Evolutionary conservation across 1,140 invertebrate genomes (phyloP).

Genomic region (Ridgeia piscesae): DNA sequence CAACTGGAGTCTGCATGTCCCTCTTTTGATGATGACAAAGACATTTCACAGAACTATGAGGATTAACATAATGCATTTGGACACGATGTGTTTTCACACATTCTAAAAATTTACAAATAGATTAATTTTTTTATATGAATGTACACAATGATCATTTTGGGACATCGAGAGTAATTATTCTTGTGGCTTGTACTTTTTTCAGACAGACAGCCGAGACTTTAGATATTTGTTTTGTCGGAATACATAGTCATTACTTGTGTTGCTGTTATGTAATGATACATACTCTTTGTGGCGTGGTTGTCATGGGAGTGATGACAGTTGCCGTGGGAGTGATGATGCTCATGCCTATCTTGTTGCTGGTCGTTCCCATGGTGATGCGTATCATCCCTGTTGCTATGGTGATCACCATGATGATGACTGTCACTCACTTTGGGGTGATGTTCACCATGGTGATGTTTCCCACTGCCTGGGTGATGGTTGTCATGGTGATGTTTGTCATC

Average conservation of each 20-base stretch:
- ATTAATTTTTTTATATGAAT: no score
- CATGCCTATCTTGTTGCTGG: conserved; percentile 24
- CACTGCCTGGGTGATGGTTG: conserved; percentile 11
- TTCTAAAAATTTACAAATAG: no score
- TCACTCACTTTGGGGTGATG: conserved; percentile 21
- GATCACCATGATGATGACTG: conserved; percentile 20
- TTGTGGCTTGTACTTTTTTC: no score
- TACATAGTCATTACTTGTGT: no score
- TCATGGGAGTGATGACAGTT: conserved; percentile 16
- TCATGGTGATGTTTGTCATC: conserved; percentile 1
- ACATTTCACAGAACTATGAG: background rate
- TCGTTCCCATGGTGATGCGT: conserved; percentile 20
- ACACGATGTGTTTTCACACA: no score
- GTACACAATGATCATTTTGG: no score
- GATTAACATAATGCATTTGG: no score
- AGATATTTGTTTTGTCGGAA: no score
- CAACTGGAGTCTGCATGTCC: background rate
- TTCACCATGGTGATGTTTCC: conserved; percentile 27
- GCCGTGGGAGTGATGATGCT: conserved; percentile 26
- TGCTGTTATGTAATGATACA: background rate
- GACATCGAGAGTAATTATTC: no score
- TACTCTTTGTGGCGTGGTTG: background rate
- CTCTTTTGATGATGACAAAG: background rate
- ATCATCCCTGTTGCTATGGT: background rate
- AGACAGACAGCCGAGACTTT: no score